Base-by-base conservation (phyloP, 2,797 vertebrate species). In the Halcyon smyrnensis region DNA sequence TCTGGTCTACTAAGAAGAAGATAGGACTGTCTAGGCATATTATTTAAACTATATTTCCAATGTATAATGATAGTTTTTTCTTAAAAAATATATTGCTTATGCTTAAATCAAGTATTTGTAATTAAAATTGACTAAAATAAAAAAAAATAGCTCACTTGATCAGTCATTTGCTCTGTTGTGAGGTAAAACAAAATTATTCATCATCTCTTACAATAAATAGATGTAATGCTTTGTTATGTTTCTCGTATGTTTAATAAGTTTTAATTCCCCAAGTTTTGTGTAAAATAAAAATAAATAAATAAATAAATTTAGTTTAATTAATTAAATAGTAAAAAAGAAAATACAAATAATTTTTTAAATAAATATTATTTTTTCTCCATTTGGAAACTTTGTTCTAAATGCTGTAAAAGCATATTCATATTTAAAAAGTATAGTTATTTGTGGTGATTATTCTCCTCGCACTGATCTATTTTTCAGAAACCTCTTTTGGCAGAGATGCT, bases 51-150 rank as follows among this genome's bases (percentile, higher is more conserved):
- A 4, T 27, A 20, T 15, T 69, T 77, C 19, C 24, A 67, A 23
- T 32, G 32, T 30, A 32, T 54, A 54, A 54, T 19, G 32, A 54
- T 17, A 53, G 6, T 11, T 54, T 19, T 32, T 10, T 54, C 16
- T 28, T 28, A 9, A 50, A 50, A 51, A n/a, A 50, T 20, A 0
- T 0, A 15, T 48, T 68, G 53, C 9, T 81, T 62, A 17, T 21
- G 6, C 18, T 79, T 36, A 78, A 76, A 36, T 76, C n/a, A 7
- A 65, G 4, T 45, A 25, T 41, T 69, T 62, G 25, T 27, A 70
- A 56, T 57, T 64, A 57, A 62, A 75, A 75, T 34, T 14, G 5
- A 25, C 34, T 48, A 37, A 28, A 51, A 51, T 11, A 46, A 46
- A 8, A 24, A 68, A 77, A 82, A 65, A 34, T 41, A 12, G 50